Evolutionary conservation across 2,113 vertebrate genomes (phyloP), one percentile per base, ranked within the genome.

Genomic region (Paramisgurnus dabryanus): DNA sequence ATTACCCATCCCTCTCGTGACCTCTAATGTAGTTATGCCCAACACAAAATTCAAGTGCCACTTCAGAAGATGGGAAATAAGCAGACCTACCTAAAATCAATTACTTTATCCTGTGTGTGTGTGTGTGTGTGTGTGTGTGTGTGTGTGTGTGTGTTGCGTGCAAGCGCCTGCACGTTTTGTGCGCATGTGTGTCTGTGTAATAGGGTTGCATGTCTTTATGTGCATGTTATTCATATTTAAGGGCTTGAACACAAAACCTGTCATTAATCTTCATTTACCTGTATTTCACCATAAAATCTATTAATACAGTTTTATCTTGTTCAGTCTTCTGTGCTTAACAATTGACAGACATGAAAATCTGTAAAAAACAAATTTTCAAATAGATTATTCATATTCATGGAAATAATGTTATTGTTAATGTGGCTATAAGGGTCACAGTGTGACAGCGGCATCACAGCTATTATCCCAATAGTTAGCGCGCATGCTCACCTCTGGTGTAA

Each of bases 21-120:
- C 87, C 88, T 85, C 86, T 89, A 94, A 94, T 90, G 91, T 67
- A 89, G 89, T 91, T 92, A 93, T 60, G 87, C 69, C 76, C 84
- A 87, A 86, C 88, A 90, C 69, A 87, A 88, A 85, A 84, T 90
- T 88, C 83, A 88, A 85, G 80, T 88, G 85, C 49, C 84, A 88
- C 89, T 90, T 87, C 85, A 90, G 85, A 84, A 85, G 82, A 88
- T 90, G 79, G 89, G 87, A 90, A 91, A 89, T 88, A 87, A 90
- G 78, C 74, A 90, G 81, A 83, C 78, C 87, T 84, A 84, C 89
- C 88, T 88, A 76, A 81, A 87, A 89, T 90, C 87, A 85, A 86
- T 89, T 5, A 6, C 70, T n/a, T 85, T 87, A 63, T 58, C 17
- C 18, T 49, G 76, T 67, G 82, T 22, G 67, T 68, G n/a, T n/a